Evolutionary conservation across 2,888 invertebrate genomes (phyloP).

Genomic region (Drosophila subsilvestris): DNA sequence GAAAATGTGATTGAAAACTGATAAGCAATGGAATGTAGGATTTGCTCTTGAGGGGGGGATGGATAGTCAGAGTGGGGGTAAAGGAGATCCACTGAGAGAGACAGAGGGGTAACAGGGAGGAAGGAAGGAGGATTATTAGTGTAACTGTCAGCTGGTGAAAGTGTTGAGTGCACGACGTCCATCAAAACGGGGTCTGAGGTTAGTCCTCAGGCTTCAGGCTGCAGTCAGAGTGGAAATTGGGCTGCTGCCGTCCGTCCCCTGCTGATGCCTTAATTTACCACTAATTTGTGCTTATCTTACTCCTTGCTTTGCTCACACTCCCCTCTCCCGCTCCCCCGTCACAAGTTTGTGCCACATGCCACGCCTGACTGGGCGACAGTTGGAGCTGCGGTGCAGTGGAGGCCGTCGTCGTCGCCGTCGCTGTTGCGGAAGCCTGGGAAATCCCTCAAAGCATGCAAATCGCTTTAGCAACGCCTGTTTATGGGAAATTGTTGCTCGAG

Average conservation of each 20-base stretch:
- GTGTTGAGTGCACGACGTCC: slow-evolving; percentile 78
- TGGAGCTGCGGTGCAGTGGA: slow-evolving; percentile 1
- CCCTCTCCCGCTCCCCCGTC: slow-evolving; percentile 13
- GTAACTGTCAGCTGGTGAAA: slow-evolving; percentile 75
- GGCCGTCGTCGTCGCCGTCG: neutral
- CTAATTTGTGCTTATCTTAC: slow-evolving; percentile 75
- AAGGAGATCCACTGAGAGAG: slow-evolving; percentile 4
- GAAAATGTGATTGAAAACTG: slow-evolving; percentile 79
- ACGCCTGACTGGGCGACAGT: slow-evolving; percentile 36
- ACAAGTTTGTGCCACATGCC: slow-evolving; percentile 38
- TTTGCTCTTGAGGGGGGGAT: slow-evolving; percentile 6
- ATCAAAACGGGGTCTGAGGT: slow-evolving; percentile 63
- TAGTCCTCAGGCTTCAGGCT: too few species aligned
- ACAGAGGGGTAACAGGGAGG: neutral
- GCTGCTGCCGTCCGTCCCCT: slow-evolving; percentile 54
- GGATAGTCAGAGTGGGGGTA: neutral
- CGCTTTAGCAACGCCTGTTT: slow-evolving; percentile 69
- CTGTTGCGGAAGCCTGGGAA: slow-evolving; percentile 20
- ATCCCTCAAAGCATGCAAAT: slow-evolving; percentile 61
- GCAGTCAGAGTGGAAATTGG: slow-evolving; percentile 19
- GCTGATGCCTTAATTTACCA: slow-evolving; percentile 77
- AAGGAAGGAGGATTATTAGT: slow-evolving; percentile 60
- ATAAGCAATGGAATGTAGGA: slow-evolving; percentile 56
- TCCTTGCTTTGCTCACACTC: neutral
- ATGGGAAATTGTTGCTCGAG: slow-evolving; percentile 60